Conservation (phyloP, 2,888 invertebrate genomes). For the Dusona sp. region DNA sequence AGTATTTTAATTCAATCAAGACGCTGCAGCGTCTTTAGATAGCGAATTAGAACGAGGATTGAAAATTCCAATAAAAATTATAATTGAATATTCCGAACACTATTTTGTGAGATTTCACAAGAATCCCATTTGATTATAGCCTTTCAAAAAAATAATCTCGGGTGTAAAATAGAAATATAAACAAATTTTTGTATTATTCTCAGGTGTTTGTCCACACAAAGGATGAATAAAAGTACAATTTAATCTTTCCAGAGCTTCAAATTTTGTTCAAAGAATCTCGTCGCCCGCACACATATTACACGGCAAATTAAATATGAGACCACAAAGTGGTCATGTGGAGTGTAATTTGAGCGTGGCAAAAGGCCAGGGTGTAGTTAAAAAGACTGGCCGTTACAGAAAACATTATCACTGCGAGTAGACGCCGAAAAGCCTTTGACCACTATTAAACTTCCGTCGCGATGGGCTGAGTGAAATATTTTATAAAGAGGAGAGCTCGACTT, state of each 20-base stretch:
- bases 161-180: neutral
- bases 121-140: neutral
- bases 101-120: too few species aligned
- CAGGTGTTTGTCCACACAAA: neutral
- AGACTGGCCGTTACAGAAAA: conserved; percentile 40
- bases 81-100: neutral
- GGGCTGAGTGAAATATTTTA: conserved; percentile 53
- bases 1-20: too few species aligned
- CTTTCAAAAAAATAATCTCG: neutral
- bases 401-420: conserved; percentile 42
- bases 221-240: neutral
- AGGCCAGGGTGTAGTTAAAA: conserved; percentile 36
- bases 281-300: neutral
- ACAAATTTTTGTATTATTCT: neutral
- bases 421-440: conserved; percentile 56
- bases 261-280: conserved; percentile 6
- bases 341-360: conserved; percentile 16
- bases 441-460: conserved; percentile 40
- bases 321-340: conserved; percentile 43
- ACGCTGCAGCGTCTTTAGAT: too few species aligned
- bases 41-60: neutral
- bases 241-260: neutral
- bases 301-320: conserved; percentile 24
- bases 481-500: conserved; percentile 38
- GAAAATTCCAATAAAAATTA: neutral